Conservation (phyloP, 2,113 vertebrate species). For the Lagopus leucura region DNA sequence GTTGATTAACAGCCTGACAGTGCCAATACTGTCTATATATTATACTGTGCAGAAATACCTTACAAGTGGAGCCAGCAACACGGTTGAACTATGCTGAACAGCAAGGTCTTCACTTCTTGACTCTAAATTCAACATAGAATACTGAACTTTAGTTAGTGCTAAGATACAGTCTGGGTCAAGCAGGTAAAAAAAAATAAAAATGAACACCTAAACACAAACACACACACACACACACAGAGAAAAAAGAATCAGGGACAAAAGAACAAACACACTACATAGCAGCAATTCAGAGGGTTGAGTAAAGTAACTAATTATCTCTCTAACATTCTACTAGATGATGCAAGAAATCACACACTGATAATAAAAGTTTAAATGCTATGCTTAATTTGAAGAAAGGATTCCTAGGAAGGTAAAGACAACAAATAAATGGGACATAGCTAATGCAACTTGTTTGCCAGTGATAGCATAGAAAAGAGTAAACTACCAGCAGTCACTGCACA, state of each 20-base stretch:
- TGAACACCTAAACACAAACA: not conserved
- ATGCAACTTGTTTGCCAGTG: not conserved
- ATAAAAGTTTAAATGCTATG: not conserved
- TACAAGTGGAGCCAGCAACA: not conserved
- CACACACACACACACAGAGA: not conserved
- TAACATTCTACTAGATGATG: not conserved
- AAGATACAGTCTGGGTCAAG: not conserved
- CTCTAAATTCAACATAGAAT: not conserved
- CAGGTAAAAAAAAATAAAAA: not conserved
- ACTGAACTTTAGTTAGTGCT: not conserved
- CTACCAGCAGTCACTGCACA: not conserved
- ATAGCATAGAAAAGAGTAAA: not conserved
- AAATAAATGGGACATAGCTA: not conserved
- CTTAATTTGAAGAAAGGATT: not conserved
- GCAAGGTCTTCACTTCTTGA: not conserved
- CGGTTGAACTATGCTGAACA: not conserved
- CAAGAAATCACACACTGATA: not conserved
- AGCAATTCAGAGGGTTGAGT: not conserved
- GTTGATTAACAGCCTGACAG: constrained; percentile 30
- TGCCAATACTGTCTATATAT: not conserved
- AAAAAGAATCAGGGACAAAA: not conserved
- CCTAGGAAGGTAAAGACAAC: not conserved
- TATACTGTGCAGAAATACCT: not conserved
- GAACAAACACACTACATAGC: not conserved
- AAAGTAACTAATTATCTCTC: not conserved